Evolutionary conservation across 2,113 vertebrate species (phyloP).

Genomic region (Otolemur garnettii): DNA sequence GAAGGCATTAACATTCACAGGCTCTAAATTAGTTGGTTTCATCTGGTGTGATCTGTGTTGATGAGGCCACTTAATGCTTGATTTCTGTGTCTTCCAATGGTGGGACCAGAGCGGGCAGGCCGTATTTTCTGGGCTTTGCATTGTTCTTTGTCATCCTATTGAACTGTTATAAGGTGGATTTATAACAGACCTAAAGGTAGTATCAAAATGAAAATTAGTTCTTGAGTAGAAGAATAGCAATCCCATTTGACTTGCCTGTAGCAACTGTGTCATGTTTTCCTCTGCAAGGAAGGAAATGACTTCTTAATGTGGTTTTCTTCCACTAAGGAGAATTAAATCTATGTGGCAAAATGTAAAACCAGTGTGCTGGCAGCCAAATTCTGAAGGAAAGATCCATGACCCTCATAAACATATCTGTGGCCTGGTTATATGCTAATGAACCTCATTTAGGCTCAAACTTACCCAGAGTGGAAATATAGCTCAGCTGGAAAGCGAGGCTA

Average conservation of each 20-base stretch:
- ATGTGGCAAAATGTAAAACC: slow-evolving; percentile 84
- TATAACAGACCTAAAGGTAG: slow-evolving; percentile 84
- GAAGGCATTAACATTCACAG: slow-evolving; percentile 48
- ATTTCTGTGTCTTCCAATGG: slow-evolving; percentile 44
- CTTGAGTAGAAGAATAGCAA: slow-evolving; percentile 83
- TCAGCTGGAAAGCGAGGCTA: slow-evolving; percentile 52
- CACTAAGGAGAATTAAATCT: slow-evolving; percentile 86
- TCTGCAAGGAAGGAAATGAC: slow-evolving; percentile 84
- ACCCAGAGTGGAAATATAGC: neutral
- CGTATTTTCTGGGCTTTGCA: neutral
- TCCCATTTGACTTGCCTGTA: slow-evolving; percentile 83
- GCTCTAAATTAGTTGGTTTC: slow-evolving; percentile 65
- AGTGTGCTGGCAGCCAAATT: slow-evolving; percentile 84
- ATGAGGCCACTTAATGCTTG: slow-evolving; percentile 58
- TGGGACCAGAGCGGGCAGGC: neutral
- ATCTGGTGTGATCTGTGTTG: slow-evolving; percentile 21
- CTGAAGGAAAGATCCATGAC: slow-evolving; percentile 80
- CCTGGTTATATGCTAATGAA: slow-evolving; percentile 82
- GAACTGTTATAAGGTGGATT: slow-evolving; percentile 86
- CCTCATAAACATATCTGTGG: slow-evolving; percentile 83
- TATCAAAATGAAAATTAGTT: slow-evolving; percentile 85
- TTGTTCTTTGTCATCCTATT: slow-evolving; percentile 62
- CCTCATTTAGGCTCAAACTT: slow-evolving; percentile 78
- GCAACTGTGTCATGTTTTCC: slow-evolving; percentile 79
- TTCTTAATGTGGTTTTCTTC: slow-evolving; percentile 86